Percentiles rank a stretch among this genome's conserved stretches.
Evolutionary conservation across 1,140 invertebrate genomes (phyloP).

Genomic region (Drosophila littoralis): DNA sequence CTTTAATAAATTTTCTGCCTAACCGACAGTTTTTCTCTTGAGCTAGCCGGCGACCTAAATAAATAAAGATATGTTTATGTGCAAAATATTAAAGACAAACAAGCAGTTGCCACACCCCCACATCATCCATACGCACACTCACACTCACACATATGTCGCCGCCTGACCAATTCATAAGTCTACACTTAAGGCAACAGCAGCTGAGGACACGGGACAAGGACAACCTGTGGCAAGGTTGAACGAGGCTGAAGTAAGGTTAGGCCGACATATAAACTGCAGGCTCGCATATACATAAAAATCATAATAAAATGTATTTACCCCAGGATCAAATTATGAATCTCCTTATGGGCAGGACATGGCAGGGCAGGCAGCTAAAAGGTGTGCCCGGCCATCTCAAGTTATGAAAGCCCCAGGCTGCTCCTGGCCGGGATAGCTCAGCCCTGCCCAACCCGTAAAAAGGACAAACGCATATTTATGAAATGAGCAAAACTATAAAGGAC

Average conservation of each 20-base stretch:
- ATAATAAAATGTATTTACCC: conserved; percentile 84
- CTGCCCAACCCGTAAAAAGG: conserved; percentile 57
- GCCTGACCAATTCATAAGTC: conserved; percentile 76
- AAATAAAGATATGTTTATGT: conserved; percentile 84
- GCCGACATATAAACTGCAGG: conserved; percentile 58
- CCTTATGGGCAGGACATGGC: conserved; percentile 61
- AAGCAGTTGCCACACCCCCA: conserved; percentile 26
- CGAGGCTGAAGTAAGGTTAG: conserved; percentile 13
- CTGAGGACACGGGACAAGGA: conserved; percentile 43
- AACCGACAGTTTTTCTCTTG: conserved; percentile 46
- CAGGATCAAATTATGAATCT: conserved; percentile 84
- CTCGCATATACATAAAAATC: conserved; percentile 76
- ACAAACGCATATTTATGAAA: conserved; percentile 83
- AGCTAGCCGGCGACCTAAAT: conserved; percentile 72
- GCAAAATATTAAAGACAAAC: conserved; percentile 84
- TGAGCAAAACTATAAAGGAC: conserved; percentile 78
- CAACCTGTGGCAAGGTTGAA: conserved; percentile 77
- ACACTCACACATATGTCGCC: conserved; percentile 51
- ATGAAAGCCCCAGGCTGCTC: conserved; percentile 71
- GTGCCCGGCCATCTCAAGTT: conserved; percentile 65
- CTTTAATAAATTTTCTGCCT: conserved; percentile 62
- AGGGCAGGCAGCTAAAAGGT: conserved; percentile 65
- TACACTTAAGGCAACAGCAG: conserved; percentile 55
- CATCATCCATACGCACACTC: background rate
- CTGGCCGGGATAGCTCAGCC: background rate